A percentile compares a stretch with the other conserved stretches of the same genome.
These are phyloP conservation scores for Argentina silus DNA, from an alignment of 2,797 vertebrate genomes.

Conservation along the genomic window DNA sequence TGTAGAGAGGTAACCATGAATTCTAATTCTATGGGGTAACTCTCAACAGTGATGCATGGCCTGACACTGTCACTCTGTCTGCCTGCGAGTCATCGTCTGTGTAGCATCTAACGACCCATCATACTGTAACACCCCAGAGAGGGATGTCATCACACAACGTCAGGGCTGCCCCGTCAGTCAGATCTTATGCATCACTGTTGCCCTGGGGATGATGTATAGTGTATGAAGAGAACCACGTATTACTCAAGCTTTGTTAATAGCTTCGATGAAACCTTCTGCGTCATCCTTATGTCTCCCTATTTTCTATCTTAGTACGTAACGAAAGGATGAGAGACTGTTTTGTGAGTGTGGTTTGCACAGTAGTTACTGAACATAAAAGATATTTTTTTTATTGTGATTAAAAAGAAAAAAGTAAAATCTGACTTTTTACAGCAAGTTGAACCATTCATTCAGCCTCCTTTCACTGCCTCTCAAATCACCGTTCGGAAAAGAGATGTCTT, in stretches of 20 bases:
- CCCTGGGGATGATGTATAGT: neutral
- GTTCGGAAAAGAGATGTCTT: conserved; percentile 26
- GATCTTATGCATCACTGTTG: neutral
- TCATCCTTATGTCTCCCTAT: neutral
- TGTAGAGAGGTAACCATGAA: too few species aligned
- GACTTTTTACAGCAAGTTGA: neutral
- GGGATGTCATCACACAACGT: neutral
- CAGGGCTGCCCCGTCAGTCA: conserved; percentile 1
- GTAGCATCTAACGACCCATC: neutral
- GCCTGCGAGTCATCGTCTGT: conserved; percentile 5
- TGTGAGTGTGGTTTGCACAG: neutral
- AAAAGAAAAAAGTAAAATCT: neutral
- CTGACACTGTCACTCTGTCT: neutral
- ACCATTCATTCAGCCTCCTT: neutral
- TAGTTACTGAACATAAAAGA: neutral
- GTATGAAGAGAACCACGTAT: neutral
- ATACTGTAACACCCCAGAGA: neutral
- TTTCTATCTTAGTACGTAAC: neutral
- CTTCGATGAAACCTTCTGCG: neutral
- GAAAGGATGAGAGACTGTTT: neutral
- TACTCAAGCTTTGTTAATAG: conserved; percentile 6
- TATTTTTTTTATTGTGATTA: neutral
- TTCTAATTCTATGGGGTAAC: too few species aligned
- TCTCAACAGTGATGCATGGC: neutral
- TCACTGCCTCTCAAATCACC: conserved; percentile 22